Base-by-base conservation (phyloP, 2,113 vertebrate genomes). In the Odocoileus hemionus region DNA sequence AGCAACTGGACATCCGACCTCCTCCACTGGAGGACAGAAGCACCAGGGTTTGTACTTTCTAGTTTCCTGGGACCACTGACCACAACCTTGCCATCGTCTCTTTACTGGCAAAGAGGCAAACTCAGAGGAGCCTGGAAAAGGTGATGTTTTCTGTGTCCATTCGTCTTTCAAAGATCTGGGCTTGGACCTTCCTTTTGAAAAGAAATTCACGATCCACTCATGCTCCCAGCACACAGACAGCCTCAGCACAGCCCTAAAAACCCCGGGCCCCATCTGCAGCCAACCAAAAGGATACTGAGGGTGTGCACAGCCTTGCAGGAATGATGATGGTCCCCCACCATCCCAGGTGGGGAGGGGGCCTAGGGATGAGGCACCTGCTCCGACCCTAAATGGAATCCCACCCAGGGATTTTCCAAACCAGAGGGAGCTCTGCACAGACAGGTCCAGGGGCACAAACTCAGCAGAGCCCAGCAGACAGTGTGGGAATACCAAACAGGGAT, bases 11-110 rank as follows among this genome's bases (percentile, higher is more conserved):
- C 91, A 39, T 28, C 86, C 76, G 52, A 84, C 23, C 36, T 76
- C 90, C 64, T 84, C 67, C 43, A 3, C 79, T 52, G 19, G 21
- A 0, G 36, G 1, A 1, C 7, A 14, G 57, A 45, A 1, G 2
- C 0, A 25, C 0, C 0, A 11, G 76, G 67, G 23, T 1, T 0
- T 1, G 26, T 21, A 25, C 17, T 5, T 25, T 7, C 26, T 28
- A 11, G 28, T 4, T 25, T 70, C 21, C 50, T 12, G 26, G 9
- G 47, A 25, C 28, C 8, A 0, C 45, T 1, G 30, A 3, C 47
- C 83, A 26, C 21, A 10, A 14, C 45, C 45, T 28, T 45, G 76
- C n/a, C 2, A 0, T 7, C 1, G 3, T 6, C 9, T 10, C 36
- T 28, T 43, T 11, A 21, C 21, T 0, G 9, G 12, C 52, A 76